A percentile compares a stretch with the other conserved stretches of the same genome.
phyloP scores from a whole-genome alignment of 1,140 invertebrate genomes.

The Neodiprion fabricii region DNA sequence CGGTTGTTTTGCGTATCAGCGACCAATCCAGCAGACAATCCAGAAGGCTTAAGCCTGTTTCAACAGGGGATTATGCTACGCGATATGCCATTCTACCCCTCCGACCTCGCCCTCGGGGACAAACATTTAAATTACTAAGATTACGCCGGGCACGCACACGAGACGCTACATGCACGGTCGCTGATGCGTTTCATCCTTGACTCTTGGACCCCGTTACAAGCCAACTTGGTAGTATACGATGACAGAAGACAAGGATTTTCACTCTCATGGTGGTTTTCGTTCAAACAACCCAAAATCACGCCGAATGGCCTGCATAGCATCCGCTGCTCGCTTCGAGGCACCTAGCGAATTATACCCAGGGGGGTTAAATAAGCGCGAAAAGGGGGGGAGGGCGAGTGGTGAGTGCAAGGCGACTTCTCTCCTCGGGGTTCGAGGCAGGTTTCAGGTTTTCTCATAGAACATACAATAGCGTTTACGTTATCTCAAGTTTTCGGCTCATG shows the following conservation, averaged over 20 bases:
- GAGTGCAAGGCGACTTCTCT: too few relatives aligned
- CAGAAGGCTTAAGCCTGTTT: constrained; percentile 3
- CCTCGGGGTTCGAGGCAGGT: too few relatives aligned
- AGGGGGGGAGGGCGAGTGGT: too few relatives aligned
- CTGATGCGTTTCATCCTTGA: not conserved
- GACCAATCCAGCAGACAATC: constrained; percentile 1
- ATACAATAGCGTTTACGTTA: too few relatives aligned
- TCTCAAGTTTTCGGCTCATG: too few relatives aligned
- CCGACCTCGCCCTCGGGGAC: not conserved
- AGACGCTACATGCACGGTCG: not conserved
- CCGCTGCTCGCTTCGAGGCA: not conserved
- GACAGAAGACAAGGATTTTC: not conserved
- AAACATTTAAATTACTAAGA: constrained; percentile 8
- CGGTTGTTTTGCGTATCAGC: constrained; percentile 2
- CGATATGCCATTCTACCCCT: not conserved
- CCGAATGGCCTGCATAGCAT: too few relatives aligned
- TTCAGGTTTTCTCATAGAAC: too few relatives aligned
- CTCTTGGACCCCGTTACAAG: constrained; percentile 6
- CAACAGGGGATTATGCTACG: constrained; percentile 7
- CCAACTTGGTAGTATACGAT: not conserved
- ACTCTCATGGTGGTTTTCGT: not conserved
- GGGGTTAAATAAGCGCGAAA: too few relatives aligned
- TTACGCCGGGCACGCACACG: not conserved
- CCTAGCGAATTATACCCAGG: not conserved
- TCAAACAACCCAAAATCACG: not conserved